These are phyloP conservation scores for Aphelenchoides bicaudatus DNA, from an alignment of 2,888 invertebrate genomes.

Conservation along the genomic window DNA sequence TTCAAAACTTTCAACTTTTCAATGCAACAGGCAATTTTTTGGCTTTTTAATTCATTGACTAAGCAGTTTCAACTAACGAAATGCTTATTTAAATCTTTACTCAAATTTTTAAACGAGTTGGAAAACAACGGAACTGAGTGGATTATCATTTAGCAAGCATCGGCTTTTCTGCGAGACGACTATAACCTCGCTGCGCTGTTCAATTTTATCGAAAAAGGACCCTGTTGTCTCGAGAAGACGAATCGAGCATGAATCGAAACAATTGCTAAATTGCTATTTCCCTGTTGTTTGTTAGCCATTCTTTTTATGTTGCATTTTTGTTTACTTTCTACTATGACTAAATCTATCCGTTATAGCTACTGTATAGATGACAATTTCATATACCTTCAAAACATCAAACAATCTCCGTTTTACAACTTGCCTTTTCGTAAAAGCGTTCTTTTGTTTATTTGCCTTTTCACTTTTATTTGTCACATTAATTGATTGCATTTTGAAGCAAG, in stretches of 20 bases:
- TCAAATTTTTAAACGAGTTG: not conserved
- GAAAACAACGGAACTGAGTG: not conserved
- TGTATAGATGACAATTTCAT: too few species aligned
- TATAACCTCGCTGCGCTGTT: slow-evolving; percentile 51
- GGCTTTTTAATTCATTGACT: not conserved
- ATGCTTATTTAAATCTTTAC: too few species aligned
- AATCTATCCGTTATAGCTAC: not conserved
- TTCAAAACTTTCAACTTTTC: too few species aligned
- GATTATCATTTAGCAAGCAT: slow-evolving; percentile 44
- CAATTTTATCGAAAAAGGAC: slow-evolving; percentile 50
- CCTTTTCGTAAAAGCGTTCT: too few species aligned
- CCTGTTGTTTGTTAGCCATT: not conserved
- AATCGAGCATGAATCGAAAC: not conserved
- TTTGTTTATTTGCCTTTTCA: too few species aligned
- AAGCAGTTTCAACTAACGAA: not conserved
- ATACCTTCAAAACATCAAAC: too few species aligned
- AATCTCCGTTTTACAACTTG: too few species aligned
- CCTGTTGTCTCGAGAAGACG: slow-evolving; percentile 44
- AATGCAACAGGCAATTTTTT: not conserved
- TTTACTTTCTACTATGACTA: not conserved
- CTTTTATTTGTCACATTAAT: too few species aligned
- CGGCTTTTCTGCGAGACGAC: slow-evolving; percentile 48
- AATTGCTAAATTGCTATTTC: not conserved
- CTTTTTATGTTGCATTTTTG: slow-evolving; percentile 1
- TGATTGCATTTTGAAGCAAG: too few species aligned